phyloP scores from a whole-genome alignment of 2,797 vertebrate species.

The Chrysocyon brachyurus region DNA sequence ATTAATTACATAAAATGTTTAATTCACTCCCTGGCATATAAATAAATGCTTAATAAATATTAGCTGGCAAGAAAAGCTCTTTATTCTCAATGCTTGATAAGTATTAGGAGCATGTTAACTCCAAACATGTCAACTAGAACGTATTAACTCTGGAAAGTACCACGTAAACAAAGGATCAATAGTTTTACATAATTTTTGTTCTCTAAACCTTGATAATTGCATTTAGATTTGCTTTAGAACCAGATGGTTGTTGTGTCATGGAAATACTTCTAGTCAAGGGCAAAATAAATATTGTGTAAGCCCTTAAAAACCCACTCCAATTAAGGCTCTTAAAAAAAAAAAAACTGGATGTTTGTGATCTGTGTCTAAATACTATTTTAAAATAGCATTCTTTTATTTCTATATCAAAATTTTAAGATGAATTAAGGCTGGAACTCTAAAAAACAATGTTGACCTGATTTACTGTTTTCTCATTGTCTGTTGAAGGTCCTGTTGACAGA shows the following conservation, averaged over 20 bases:
- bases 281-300: not conserved
- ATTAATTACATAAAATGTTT: constrained; percentile 38
- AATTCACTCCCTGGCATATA: not conserved
- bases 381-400: constrained; percentile 62
- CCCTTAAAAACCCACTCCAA: constrained; percentile 1
- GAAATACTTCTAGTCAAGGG: not conserved
- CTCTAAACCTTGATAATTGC: not conserved
- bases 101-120: not conserved
- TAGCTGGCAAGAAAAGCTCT: not conserved
- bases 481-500: constrained; percentile 54
- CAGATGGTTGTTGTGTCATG: not conserved
- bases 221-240: constrained; percentile 19
- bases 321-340: not conserved
- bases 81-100: not conserved
- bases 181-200: constrained; percentile 33
- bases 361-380: constrained; percentile 14
- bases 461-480: not conserved
- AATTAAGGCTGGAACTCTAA: constrained; percentile 27
- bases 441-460: constrained; percentile 15
- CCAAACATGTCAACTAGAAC: not conserved
- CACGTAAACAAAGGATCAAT: not conserved
- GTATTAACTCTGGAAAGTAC: not conserved
- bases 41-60: not conserved
- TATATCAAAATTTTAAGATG: constrained; percentile 41
- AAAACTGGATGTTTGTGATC: not conserved